Evolutionary conservation across 2,113 vertebrate species (phyloP), one percentile per base, ranked within the genome.

Genomic region (Podarcis cretensis): DNA sequence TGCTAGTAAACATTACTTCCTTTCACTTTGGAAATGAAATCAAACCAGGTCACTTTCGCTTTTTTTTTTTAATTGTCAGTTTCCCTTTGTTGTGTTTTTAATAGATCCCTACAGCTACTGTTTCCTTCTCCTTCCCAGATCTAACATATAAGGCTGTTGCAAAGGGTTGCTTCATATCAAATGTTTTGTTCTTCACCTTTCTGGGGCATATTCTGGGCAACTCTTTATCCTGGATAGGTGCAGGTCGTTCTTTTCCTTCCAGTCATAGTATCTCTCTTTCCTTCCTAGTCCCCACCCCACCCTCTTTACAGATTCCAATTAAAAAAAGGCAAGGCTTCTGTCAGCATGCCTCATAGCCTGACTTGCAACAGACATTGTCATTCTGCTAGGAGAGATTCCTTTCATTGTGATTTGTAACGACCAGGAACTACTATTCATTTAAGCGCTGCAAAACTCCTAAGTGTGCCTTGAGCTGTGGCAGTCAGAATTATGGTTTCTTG

Each of bases 1-100:
- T 3, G 84, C 66, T 21, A 90, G 35, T 90, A 90, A 57, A 85
- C 65, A 83, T 81, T n/a, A 84, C 80, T 84, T 76, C 30, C 1
- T 35, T 88, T 82, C 63, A 69, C 5, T 89, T 84, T 77, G 69
- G 54, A 30, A 81, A 57, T 81, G 57, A 69, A 84, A 69, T 91
- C 54, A 84, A 0, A 1, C 40, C 74, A 78, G 74, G 63, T 57
- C 87, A 84, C 43, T 57, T 83, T 83, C 40, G 21, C 66, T 78
- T 89, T 83, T 40, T 83, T 40, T 89, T 83, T 59, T 57, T n/a
- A 66, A 57, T 27, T 80, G 14, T 78, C 21, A 83, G 21, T 76
- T 91, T 90, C 4, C 7, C 16, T 35, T 76, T 25, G 37, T 40
- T 59, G 20, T 57, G 27, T 23, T 81, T 87, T 91, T 32, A 73